Evolutionary conservation across 2,113 vertebrate species (phyloP).

Genomic region (Nothoprocta pentlandii): DNA sequence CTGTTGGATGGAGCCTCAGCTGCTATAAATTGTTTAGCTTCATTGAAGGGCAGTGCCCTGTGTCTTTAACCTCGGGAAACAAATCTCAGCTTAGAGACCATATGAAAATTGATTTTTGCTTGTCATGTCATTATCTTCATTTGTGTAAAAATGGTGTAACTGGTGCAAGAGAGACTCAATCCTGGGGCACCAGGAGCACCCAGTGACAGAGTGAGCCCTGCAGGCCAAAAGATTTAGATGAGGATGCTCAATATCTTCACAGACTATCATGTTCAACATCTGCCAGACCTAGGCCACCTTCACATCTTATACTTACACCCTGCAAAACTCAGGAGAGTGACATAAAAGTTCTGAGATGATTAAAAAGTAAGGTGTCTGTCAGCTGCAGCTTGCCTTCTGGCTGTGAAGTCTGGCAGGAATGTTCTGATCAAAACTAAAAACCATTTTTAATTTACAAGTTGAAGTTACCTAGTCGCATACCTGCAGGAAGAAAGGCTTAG

Average conservation of each 20-base stretch:
- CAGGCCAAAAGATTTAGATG: background rate
- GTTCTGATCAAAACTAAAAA: background rate
- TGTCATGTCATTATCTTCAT: slow-evolving; percentile 44
- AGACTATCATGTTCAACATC: background rate
- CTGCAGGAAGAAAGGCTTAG: background rate
- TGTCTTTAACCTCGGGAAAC: slow-evolving; percentile 61
- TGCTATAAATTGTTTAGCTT: slow-evolving; percentile 59
- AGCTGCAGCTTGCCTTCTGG: background rate
- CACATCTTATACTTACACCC: background rate
- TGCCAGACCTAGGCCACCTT: background rate
- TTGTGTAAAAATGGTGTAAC: slow-evolving; percentile 43
- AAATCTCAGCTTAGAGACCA: slow-evolving; percentile 48
- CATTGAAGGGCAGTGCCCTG: slow-evolving; percentile 31
- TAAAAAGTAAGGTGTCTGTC: background rate
- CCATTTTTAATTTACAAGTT: background rate
- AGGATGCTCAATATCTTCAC: background rate
- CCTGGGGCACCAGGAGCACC: background rate
- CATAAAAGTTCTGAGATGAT: background rate
- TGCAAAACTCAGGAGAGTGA: background rate
- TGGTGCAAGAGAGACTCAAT: background rate
- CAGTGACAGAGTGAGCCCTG: background rate
- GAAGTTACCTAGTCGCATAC: background rate
- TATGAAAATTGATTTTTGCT: slow-evolving; percentile 67
- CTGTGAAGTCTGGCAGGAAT: background rate
- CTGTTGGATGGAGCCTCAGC: slow-evolving; percentile 44